Conservation (phyloP, 2,113 vertebrate genomes). For the Rhegmatorhina hoffmannsi region DNA sequence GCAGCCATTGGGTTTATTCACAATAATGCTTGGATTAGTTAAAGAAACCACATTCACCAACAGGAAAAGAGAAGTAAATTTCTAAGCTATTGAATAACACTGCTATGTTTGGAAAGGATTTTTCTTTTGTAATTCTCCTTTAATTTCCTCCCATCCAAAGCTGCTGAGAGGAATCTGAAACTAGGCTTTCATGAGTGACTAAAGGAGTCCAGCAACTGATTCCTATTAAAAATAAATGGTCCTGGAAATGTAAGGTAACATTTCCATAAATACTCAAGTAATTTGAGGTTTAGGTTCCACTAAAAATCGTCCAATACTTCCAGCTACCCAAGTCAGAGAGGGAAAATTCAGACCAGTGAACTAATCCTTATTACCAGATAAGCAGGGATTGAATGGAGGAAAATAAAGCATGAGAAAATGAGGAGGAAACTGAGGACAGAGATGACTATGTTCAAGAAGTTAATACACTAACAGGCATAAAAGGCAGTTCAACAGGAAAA, state of each 20-base stretch:
- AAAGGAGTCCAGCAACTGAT: slow-evolving; percentile 4
- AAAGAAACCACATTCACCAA: slow-evolving; percentile 52
- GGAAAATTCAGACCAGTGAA: not conserved
- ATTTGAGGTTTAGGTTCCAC: slow-evolving; percentile 26
- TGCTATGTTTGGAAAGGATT: slow-evolving; percentile 57
- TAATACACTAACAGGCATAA: not conserved
- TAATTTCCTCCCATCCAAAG: slow-evolving; percentile 49
- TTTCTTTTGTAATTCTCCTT: slow-evolving; percentile 47
- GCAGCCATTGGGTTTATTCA: slow-evolving; percentile 19
- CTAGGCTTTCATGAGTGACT: slow-evolving; percentile 11
- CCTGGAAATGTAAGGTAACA: slow-evolving; percentile 36
- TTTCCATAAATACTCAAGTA: slow-evolving; percentile 12
- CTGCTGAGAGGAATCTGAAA: slow-evolving; percentile 26
- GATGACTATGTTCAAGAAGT: not conserved
- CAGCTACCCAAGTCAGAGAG: not conserved
- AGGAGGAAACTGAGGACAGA: not conserved
- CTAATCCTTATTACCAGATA: not conserved
- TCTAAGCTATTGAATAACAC: slow-evolving; percentile 55
- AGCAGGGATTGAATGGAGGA: not conserved
- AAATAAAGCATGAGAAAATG: not conserved
- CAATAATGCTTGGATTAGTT: slow-evolving; percentile 41
- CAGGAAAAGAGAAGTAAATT: slow-evolving; percentile 48
- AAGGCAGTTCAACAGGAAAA: not conserved
- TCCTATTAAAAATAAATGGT: slow-evolving; percentile 33
- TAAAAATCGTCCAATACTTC: not conserved